Evolutionary conservation across 2,113 vertebrate species (phyloP).

Genomic region (Lampris megalopsis): DNA sequence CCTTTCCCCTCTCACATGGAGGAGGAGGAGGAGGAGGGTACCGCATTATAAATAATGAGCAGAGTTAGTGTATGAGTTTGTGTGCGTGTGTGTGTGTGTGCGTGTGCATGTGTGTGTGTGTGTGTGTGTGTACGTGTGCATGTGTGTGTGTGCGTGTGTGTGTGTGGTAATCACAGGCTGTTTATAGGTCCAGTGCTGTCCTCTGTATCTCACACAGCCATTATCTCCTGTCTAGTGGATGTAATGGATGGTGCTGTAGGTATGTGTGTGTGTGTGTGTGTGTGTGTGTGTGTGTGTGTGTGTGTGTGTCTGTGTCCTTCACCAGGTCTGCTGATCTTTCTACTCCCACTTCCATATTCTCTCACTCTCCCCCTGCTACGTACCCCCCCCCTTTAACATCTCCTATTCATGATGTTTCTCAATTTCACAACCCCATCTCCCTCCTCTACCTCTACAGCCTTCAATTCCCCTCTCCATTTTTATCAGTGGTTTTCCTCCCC

Average conservation of each 20-base stretch:
- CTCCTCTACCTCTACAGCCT: not conserved
- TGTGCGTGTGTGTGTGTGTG: not conserved
- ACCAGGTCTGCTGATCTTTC: not conserved
- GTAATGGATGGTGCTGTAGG: slow-evolving; percentile 45
- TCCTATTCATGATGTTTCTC: not conserved
- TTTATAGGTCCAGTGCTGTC: slow-evolving; percentile 37
- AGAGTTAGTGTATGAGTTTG: not conserved
- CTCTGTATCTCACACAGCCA: slow-evolving; percentile 34
- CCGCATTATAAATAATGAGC: slow-evolving; percentile 38
- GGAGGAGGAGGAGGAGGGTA: not conserved
- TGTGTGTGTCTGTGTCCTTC: slow-evolving; percentile 20
- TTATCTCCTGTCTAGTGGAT: slow-evolving; percentile 26
- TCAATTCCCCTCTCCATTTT: not conserved
- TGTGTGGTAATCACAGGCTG: slow-evolving; percentile 32
- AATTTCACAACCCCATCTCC: not conserved
- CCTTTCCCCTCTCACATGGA: not conserved
- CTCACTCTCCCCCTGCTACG: not conserved
- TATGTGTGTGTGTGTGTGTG: slow-evolving; percentile 7
- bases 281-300: not conserved
- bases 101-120: not conserved
- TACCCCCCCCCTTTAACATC: not conserved
- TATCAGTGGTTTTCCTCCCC: not conserved
- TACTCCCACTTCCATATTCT: not conserved
- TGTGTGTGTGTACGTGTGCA: slow-evolving; percentile 29
- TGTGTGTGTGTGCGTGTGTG: slow-evolving; percentile 20